phyloP scores from a whole-genome alignment of 2,888 invertebrate species.

The Digitonthophagus gazella region DNA sequence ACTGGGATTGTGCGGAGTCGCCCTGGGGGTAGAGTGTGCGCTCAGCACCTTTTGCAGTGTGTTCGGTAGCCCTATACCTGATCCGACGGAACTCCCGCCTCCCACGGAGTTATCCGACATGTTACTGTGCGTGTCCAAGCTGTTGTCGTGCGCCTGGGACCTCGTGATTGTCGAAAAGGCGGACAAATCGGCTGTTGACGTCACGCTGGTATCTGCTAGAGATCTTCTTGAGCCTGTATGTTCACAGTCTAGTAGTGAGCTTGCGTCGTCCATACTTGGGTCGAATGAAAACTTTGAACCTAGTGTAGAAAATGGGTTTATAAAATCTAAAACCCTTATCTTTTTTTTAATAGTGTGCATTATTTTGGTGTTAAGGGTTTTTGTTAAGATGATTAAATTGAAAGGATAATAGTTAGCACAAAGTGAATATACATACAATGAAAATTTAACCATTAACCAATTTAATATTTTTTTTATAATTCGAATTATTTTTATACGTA shows the following conservation, averaged over 20 bases:
- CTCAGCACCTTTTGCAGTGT: constrained; percentile 53
- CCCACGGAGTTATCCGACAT: constrained; percentile 72
- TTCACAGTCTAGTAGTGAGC: constrained; percentile 60
- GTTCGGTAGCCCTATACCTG: constrained; percentile 51
- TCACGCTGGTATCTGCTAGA: constrained; percentile 79
- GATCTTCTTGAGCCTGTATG: constrained; percentile 73
- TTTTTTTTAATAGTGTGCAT: neutral
- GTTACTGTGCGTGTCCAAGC: constrained; percentile 73
- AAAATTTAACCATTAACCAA: too few species aligned
- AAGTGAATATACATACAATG: neutral
- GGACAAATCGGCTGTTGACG: constrained; percentile 78
- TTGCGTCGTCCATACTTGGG: constrained; percentile 66
- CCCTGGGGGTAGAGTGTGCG: constrained; percentile 63
- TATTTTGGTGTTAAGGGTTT: neutral
- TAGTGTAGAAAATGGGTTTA: constrained; percentile 42
- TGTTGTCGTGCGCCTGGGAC: constrained; percentile 72
- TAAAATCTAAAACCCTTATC: neutral
- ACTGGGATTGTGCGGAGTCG: constrained; percentile 65
- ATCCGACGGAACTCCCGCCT: constrained; percentile 51
- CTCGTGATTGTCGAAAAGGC: constrained; percentile 72
- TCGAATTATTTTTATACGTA: neutral
- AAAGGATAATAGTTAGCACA: neutral
- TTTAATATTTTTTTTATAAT: too few species aligned
- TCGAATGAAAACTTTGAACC: constrained; percentile 65
- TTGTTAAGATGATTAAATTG: neutral